Evolutionary conservation across 2,113 vertebrate genomes (phyloP), one percentile per base, ranked within the genome.

Genomic region (Oxyura jamaicensis): DNA sequence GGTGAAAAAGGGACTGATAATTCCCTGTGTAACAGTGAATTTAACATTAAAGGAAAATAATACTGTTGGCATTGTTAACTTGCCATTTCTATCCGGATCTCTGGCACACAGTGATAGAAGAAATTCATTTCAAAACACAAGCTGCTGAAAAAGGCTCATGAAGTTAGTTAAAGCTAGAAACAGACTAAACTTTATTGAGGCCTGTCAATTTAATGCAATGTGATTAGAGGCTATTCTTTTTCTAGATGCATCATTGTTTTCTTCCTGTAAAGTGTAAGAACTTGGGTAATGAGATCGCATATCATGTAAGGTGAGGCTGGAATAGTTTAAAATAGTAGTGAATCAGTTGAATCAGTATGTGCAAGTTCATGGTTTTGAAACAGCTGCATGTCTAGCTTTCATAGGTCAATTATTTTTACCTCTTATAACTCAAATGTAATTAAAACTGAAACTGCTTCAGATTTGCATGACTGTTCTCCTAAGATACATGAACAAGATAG

Each of bases 171-270:
- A 48, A 63, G 35, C 15, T 18, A 62, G 62, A 63, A 17, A 29
- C 5, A 75, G 41, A 83, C 69, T 35, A 11, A 67, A 36, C 35
- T 41, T 8, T 58, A 76, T 10, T 53, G 29, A 62, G 29, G 6
- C 46, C 23, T 88, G 0, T 0, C 35, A 82, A 41, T 1, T 4
- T 79, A 39, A 56, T 29, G 28, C 35, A 48, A 1, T 46, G 71
- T 19, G 8, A 52, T 78, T 81, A 56, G n/a, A 67, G 18, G 31
- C 55, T 69, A 10, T 18, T 11, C 13, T 3, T 67, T 33, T 44
- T 48, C 58, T 76, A 25, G 5, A 19, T 83, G 5, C 16, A 42
- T 63, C 16, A 42, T 63, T 59, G 1, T 28, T 63, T 1, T 8
- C 67, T 44, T 76, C 67, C 31, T 26, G 1, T 55, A 12, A 76